phyloP scores from a whole-genome alignment of 92 coral and sea anemone species.

The Montipora capitata region DNA sequence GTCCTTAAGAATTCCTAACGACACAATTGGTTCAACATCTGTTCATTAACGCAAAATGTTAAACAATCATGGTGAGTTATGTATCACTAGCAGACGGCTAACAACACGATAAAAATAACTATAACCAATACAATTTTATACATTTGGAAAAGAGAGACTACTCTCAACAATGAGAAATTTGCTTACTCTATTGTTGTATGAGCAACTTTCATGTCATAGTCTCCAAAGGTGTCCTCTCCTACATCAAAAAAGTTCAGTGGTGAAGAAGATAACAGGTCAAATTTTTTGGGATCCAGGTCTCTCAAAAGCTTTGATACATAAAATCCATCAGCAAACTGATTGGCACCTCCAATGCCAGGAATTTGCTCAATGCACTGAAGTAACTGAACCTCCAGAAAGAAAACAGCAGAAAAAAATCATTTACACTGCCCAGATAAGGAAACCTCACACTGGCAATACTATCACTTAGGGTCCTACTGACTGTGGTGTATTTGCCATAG shows the following conservation, averaged over 20 bases:
- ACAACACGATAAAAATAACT: no score
- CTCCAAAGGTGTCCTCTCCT: slow-evolving; percentile 82
- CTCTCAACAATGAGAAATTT: no score
- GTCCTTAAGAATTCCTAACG: no score
- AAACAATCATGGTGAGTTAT: no score
- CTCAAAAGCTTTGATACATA: slow-evolving; percentile 77
- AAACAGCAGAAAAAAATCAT: background rate
- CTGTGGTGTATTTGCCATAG: no score
- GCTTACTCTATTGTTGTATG: slow-evolving; percentile 84
- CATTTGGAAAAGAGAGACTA: no score
- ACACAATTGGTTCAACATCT: no score
- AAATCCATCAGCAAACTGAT: slow-evolving; percentile 91
- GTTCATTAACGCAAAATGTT: no score
- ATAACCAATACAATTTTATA: no score
- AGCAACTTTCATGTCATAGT: slow-evolving; percentile 66
- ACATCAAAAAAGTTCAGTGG: slow-evolving; percentile 76
- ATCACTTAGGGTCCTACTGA: no score
- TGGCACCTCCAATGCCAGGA: slow-evolving; percentile 85
- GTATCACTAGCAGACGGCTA: no score
- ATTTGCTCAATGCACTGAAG: slow-evolving; percentile 90
- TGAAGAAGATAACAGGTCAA: slow-evolving; percentile 55
- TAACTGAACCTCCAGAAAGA: slow-evolving; percentile 75
- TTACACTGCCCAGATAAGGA: background rate
- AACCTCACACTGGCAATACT: no score
- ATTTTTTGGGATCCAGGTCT: slow-evolving; percentile 65